Conservation (phyloP, 2,113 vertebrate genomes). For the Gracilinanus agilis region DNA sequence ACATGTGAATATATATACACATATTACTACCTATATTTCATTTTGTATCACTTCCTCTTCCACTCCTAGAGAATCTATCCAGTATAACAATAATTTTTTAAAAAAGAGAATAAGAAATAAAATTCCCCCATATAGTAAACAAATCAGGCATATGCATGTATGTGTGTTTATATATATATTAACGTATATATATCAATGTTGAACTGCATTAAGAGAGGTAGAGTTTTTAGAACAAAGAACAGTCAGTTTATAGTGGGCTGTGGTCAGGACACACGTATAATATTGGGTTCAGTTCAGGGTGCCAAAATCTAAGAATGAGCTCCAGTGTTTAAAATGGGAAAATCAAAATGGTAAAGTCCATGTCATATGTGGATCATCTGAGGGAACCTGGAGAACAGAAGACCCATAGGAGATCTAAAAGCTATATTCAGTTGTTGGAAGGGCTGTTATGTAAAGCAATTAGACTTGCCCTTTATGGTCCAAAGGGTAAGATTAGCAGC, state of each 20-base stretch:
- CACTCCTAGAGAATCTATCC: neutral
- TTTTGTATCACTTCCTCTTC: neutral
- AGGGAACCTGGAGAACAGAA: neutral
- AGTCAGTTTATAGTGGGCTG: neutral
- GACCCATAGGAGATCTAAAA: neutral
- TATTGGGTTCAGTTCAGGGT: neutral
- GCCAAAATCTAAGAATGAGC: neutral
- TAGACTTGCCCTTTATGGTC: neutral
- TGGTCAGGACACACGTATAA: neutral
- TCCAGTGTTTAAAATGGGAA: neutral
- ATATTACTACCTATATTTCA: neutral
- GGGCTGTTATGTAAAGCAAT: neutral
- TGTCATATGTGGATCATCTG: neutral
- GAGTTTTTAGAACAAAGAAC: neutral
- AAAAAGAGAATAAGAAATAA: neutral
- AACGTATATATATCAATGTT: too few species aligned
- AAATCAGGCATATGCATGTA: neutral
- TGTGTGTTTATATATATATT: too few species aligned
- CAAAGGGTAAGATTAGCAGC: neutral
- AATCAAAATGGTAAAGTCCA: neutral
- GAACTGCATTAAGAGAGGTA: neutral
- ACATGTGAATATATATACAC: neutral
- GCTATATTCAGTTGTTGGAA: neutral
- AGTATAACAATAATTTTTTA: neutral
- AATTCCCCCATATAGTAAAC: neutral